Evolutionary conservation across 1,140 invertebrate genomes (phyloP), one percentile per base, ranked within the genome.

Genomic region (Rhopalosiphum padi): DNA sequence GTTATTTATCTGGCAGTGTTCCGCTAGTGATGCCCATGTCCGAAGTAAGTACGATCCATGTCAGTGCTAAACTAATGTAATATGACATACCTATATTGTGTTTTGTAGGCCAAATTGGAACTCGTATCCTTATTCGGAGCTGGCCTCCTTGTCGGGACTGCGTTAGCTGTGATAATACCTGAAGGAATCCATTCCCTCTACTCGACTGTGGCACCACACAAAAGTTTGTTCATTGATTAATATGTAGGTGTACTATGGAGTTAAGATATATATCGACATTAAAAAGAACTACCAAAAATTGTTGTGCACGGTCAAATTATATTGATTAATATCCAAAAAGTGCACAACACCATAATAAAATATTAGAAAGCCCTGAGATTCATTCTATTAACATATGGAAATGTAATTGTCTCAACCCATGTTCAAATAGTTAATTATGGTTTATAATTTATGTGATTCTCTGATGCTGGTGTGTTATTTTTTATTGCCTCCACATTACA

Each of bases 91-190:
- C 18, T 51, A 46, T 48, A 46, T 93, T 95, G 94, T 94, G 94
- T 94, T 94, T 96, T 97, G 93, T 95, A 99, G 98, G 98, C 98
- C 93, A 99, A 99, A 95, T 96, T 99, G 43, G 97, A 99, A 95
- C 96, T 98, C 94, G 97, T 99, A 53, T 99, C 99, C 41, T 97
- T 99, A 55, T 97, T 99, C 87, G 99, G 99, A 88, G 99, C 99
- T 88, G 99, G 99, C 46, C 96, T 99, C 21, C 96, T 99, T n/a
- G 98, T 99, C 83, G 99, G 99, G 8, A 99, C 99, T 93, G 99
- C 99, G 0, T 95, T 99, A 89, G 98, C 98, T 94, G 99, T 99
- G 1, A 99, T 99, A 87, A 99, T 99, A 94, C 99, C 99, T 1
- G 99, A 99, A 96, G 99, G 99, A 60, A 97, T 99, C 51, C 96